A percentile compares a stretch with the other conserved stretches of the same genome.
Evolutionary conservation across 2,888 invertebrate species (phyloP).

Genomic region (Dryocosmus kuriphilus): DNA sequence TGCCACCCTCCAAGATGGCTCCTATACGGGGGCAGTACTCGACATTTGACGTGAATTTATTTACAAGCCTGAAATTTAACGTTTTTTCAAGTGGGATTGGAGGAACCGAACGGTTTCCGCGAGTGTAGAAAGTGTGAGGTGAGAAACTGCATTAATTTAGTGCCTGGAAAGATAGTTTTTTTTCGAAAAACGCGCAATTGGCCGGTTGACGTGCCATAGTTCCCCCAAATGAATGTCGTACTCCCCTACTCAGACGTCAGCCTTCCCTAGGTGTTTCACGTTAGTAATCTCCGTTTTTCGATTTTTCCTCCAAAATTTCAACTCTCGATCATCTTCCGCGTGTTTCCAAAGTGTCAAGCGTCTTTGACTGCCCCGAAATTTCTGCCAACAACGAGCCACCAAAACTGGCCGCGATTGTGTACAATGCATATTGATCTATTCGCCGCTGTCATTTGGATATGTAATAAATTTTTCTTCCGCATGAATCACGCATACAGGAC

Average conservation of each 20-base stretch:
- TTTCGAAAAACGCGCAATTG: constrained; percentile 57
- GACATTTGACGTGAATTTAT: constrained; percentile 74
- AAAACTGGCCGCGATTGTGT: constrained; percentile 63
- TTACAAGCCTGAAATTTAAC: constrained; percentile 66
- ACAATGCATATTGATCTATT: constrained; percentile 72
- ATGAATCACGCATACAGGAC: constrained; percentile 49
- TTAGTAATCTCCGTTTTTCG: constrained; percentile 1
- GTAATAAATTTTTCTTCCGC: constrained; percentile 57
- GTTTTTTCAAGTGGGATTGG: constrained; percentile 50
- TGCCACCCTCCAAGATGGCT: constrained; percentile 77
- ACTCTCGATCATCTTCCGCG: neutral
- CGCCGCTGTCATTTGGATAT: constrained; percentile 65
- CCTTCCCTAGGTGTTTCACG: constrained; percentile 49
- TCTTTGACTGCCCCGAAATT: neutral
- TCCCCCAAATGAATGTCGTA: constrained; percentile 58
- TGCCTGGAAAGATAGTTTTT: constrained; percentile 52
- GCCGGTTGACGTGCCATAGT: constrained; percentile 69
- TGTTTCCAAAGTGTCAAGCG: neutral
- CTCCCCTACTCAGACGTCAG: constrained; percentile 54
- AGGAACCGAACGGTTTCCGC: constrained; percentile 51
- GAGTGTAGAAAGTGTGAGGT: constrained; percentile 45
- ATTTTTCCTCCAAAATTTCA: constrained; percentile 1
- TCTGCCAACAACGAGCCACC: constrained; percentile 41
- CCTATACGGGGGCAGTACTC: constrained; percentile 74
- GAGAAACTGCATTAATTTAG: constrained; percentile 52